Conservation (phyloP, 2,113 vertebrate genomes). For the Callorhinus ursinus region DNA sequence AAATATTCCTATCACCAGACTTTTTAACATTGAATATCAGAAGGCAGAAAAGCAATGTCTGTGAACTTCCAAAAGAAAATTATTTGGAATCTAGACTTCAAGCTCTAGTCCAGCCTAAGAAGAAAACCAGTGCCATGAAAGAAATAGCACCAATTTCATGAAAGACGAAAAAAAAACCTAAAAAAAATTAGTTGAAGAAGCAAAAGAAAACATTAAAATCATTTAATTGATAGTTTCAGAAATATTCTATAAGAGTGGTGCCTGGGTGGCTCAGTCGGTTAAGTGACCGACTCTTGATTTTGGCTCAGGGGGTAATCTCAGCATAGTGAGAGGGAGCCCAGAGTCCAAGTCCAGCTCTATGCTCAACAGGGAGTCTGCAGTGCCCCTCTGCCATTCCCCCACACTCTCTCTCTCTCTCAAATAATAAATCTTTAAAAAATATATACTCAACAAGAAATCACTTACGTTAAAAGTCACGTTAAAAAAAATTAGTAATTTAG, state of each 20-base stretch:
- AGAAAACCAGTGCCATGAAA: background rate
- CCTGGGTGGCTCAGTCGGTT: background rate
- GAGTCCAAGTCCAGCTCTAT: accelerated
- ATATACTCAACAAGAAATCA: background rate
- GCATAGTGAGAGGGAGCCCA: background rate
- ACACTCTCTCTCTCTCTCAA: background rate
- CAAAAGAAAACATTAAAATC: background rate
- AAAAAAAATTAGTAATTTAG: slow-evolving; percentile 1
- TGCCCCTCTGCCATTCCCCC: background rate
- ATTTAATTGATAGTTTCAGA: background rate
- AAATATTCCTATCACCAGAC: background rate
- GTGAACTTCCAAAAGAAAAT: background rate
- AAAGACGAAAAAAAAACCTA: background rate
- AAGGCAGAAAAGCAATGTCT: background rate
- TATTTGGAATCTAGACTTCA: background rate
- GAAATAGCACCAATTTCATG: background rate
- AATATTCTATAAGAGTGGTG: background rate
- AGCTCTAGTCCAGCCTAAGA: background rate
- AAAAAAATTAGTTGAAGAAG: background rate
- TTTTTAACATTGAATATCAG: background rate
- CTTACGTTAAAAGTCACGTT: background rate
- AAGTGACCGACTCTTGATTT: background rate
- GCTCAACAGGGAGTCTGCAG: background rate
- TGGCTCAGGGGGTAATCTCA: background rate
- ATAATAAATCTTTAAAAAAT: background rate